phyloP scores from a whole-genome alignment of 2,113 vertebrate genomes.

The Aegithalos caudatus region DNA sequence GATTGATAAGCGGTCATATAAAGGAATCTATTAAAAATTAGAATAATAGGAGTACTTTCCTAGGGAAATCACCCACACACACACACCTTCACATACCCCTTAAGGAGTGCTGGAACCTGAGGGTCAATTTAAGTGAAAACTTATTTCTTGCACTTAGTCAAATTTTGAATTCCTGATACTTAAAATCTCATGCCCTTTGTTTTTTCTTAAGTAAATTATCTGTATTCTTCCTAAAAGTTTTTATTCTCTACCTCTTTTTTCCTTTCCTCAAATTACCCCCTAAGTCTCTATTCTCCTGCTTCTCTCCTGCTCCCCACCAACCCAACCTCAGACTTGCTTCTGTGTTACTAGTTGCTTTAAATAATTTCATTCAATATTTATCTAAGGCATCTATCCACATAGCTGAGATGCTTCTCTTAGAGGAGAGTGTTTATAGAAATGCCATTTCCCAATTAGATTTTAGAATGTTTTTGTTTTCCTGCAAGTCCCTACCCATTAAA shows the following conservation, averaged over 20 bases:
- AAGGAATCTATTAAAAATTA: background rate
- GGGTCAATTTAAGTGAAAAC: background rate
- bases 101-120: background rate
- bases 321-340: background rate
- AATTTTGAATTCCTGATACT: background rate
- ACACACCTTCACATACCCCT: rapidly evolving
- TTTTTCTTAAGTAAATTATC: background rate
- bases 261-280: background rate
- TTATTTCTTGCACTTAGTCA: background rate
- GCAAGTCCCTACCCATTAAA: background rate
- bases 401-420: background rate
- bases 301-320: rapidly evolving
- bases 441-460: background rate
- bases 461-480: background rate
- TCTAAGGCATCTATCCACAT: background rate
- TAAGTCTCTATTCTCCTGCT: background rate
- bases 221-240: background rate
- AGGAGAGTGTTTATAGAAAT: background rate
- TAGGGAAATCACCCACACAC: background rate
- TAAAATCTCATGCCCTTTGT: background rate
- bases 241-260: background rate
- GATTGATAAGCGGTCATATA: background rate
- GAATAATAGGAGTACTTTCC: background rate
- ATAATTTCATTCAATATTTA: background rate
- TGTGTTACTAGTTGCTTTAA: background rate